Percentiles rank a stretch among this genome's conserved stretches.
Evolutionary conservation across 2,797 vertebrate species (phyloP).

Genomic region (Diceros bicornis): DNA sequence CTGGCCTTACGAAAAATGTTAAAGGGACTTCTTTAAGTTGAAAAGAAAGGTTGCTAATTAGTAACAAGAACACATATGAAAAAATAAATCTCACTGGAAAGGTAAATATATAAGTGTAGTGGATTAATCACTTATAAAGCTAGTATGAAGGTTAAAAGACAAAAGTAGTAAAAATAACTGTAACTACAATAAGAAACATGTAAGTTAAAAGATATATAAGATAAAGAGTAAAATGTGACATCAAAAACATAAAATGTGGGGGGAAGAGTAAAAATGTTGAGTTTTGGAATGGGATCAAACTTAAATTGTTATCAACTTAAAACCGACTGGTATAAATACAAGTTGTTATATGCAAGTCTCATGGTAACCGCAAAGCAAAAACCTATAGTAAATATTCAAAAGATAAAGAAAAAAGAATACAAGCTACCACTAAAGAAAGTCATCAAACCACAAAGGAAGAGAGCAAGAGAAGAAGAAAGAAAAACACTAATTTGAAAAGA

Average conservation of each 20-base stretch:
- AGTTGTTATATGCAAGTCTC: conserved; percentile 1
- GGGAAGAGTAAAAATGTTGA: neutral
- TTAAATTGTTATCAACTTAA: neutral
- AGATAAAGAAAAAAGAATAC: neutral
- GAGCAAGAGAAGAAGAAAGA: neutral
- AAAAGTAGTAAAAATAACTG: conserved; percentile 4
- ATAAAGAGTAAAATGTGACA: neutral
- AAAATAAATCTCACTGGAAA: neutral
- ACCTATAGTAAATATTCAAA: neutral
- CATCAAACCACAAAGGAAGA: neutral
- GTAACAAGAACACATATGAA: neutral
- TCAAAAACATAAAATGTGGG: neutral
- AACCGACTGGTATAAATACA: neutral
- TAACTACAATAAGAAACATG: neutral
- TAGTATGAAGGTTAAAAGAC: neutral
- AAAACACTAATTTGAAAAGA: neutral
- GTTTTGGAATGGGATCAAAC: neutral
- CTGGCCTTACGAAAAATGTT: neutral
- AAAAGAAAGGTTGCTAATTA: neutral
- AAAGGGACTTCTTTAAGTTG: neutral
- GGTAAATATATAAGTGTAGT: neutral
- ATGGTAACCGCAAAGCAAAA: neutral
- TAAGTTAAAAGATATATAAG: neutral
- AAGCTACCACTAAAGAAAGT: neutral
- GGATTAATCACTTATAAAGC: neutral